phyloP scores from a whole-genome alignment of 1,140 invertebrate species.

The Pogonus chalceus region DNA sequence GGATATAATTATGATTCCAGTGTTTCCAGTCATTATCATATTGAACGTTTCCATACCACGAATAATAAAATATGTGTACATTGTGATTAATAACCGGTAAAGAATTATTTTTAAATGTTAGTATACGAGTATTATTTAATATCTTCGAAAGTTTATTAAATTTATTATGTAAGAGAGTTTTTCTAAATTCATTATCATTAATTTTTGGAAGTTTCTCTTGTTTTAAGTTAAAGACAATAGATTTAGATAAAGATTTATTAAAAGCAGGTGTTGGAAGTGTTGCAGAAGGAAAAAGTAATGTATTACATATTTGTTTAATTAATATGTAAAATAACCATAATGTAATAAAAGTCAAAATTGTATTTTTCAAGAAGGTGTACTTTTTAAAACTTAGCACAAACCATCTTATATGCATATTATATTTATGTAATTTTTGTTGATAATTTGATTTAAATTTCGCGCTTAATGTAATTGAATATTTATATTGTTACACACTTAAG shows the following conservation, averaged over 20 bases:
- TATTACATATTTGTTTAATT: neutral
- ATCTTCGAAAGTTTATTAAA: constrained; percentile 12
- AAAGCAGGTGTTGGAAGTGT: neutral
- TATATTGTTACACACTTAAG: too few relatives aligned
- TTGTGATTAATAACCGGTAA: constrained; percentile 35
- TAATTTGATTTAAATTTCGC: too few relatives aligned
- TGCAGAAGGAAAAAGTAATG: neutral
- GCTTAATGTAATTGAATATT: too few relatives aligned
- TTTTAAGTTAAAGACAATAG: neutral
- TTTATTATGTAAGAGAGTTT: constrained; percentile 6
- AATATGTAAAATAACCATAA: neutral
- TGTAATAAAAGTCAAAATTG: neutral
- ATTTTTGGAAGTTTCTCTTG: too few relatives aligned
- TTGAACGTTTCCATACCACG: constrained; percentile 38
- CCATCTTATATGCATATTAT: neutral
- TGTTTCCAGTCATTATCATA: constrained; percentile 38
- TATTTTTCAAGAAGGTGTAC: neutral
- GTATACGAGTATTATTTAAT: constrained; percentile 12
- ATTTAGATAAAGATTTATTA: neutral
- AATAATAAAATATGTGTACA: constrained; percentile 42
- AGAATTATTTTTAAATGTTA: constrained; percentile 21
- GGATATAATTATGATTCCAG: constrained; percentile 40
- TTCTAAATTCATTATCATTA: neutral
- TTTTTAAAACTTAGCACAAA: neutral
- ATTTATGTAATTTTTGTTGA: too few relatives aligned